phyloP scores from a whole-genome alignment of 1,140 invertebrate species.

The Glossosoma conforme region DNA sequence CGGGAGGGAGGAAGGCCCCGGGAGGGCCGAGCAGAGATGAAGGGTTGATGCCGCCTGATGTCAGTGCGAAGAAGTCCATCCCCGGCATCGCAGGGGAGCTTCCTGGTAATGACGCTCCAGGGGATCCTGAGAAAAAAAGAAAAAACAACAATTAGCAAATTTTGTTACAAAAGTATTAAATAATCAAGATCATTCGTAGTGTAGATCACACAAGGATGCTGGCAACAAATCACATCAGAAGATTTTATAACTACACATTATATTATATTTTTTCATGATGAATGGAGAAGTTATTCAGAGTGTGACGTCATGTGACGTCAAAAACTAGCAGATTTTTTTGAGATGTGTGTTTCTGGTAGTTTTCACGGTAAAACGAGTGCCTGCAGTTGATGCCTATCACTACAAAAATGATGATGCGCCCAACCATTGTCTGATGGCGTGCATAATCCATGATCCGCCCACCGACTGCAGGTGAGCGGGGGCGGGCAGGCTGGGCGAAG shows the following conservation, averaged over 20 bases:
- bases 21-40: constrained; percentile 50
- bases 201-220: too few species aligned
- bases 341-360: too few species aligned
- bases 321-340: too few species aligned
- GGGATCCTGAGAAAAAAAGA: constrained; percentile 32
- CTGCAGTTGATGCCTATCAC: too few species aligned
- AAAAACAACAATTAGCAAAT: constrained; percentile 25
- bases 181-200: too few species aligned
- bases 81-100: constrained; percentile 47
- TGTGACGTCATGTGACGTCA: too few species aligned
- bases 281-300: too few species aligned
- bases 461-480: constrained; percentile 1
- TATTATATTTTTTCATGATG: too few species aligned
- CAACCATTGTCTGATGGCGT: constrained; percentile 15
- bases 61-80: constrained; percentile 45
- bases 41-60: constrained; percentile 46
- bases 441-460: constrained; percentile 21
- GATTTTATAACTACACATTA: too few species aligned
- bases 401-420: constrained; percentile 23
- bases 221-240: too few species aligned
- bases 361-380: too few species aligned
- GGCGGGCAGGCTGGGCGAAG: not conserved
- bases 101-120: constrained; percentile 44
- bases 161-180: too few species aligned
- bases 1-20: constrained; percentile 44